phyloP scores from a whole-genome alignment of 2,888 invertebrate genomes.

The Rotaria socialis region DNA sequence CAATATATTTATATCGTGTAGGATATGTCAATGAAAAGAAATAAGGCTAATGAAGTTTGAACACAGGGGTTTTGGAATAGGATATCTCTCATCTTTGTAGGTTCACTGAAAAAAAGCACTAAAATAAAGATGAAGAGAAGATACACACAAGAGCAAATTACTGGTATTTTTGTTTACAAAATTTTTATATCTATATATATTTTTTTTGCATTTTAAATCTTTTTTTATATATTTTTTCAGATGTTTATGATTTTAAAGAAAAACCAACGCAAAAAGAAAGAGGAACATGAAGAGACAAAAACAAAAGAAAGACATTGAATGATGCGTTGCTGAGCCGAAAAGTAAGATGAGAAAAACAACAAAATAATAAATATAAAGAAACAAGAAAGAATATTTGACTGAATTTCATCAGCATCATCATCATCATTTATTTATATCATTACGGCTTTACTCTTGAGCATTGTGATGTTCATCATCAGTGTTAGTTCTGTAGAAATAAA shows the following conservation, averaged over 20 bases:
- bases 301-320: neutral
- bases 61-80: neutral
- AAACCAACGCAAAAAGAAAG: neutral
- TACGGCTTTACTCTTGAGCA: neutral
- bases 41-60: neutral
- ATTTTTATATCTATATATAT: neutral
- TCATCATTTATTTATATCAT: neutral
- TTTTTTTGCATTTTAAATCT: neutral
- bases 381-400: slow-evolving; percentile 6
- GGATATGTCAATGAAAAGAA: neutral
- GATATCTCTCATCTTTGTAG: neutral
- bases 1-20: neutral
- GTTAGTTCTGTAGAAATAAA: neutral
- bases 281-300: neutral
- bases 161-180: slow-evolving; percentile 16
- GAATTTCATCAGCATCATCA: slow-evolving; percentile 1
- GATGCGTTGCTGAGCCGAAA: slow-evolving; percentile 8
- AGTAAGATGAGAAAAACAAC: neutral
- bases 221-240: neutral
- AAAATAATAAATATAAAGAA: slow-evolving; percentile 1
- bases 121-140: slow-evolving; percentile 10
- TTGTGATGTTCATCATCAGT: neutral
- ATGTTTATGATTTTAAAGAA: neutral
- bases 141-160: neutral
- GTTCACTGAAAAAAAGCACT: slow-evolving; percentile 21